These are phyloP conservation scores for Crocuta crocuta DNA, from an alignment of 2,113 vertebrate genomes.

Conservation along the genomic window DNA sequence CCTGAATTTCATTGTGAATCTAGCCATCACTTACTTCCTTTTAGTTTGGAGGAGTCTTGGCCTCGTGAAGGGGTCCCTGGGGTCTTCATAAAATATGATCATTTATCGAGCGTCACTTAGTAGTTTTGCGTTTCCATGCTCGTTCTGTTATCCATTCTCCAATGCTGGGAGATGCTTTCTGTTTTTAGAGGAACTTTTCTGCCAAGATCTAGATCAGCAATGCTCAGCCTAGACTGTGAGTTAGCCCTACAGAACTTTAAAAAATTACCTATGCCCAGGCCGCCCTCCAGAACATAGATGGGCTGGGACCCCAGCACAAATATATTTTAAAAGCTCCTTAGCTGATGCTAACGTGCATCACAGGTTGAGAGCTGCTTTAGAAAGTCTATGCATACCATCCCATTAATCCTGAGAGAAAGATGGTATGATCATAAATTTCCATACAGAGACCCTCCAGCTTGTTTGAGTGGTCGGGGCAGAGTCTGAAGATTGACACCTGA, in stretches of 20 bases:
- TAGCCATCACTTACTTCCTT: background rate
- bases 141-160: background rate
- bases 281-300: background rate
- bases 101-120: background rate
- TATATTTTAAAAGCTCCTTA: background rate
- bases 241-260: background rate
- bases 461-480: background rate
- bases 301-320: background rate
- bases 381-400: background rate
- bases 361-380: background rate
- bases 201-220: background rate
- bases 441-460: background rate
- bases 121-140: background rate
- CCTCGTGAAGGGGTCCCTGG: background rate
- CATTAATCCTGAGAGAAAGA: background rate
- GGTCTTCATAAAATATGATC: constrained; percentile 46
- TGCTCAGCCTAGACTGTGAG: background rate
- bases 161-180: background rate
- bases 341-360: background rate
- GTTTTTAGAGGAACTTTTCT: constrained; percentile 1
- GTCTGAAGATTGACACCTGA: background rate
- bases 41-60: background rate
- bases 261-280: background rate
- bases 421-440: background rate
- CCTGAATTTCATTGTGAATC: constrained; percentile 12